Percentiles rank a stretch among this genome's conserved stretches.
Evolutionary conservation across 2,888 invertebrate species (phyloP).

Genomic region (Mellilla xanthometata): DNA sequence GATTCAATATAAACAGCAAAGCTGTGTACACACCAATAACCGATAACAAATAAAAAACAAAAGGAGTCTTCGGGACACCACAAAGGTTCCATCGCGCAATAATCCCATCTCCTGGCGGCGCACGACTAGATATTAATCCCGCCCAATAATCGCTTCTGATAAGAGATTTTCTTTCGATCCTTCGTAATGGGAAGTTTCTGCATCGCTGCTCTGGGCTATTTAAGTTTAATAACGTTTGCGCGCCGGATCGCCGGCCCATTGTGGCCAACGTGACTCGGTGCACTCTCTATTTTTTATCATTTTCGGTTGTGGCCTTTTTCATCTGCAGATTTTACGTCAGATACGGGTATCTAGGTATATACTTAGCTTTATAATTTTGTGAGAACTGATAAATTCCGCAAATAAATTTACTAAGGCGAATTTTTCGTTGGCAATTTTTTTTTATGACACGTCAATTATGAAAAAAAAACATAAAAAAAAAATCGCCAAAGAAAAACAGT

Average conservation of each 20-base stretch:
- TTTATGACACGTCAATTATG: too few relatives aligned
- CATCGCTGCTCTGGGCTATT: slow-evolving; percentile 63
- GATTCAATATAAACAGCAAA: slow-evolving; percentile 30
- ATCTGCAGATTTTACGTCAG: too few relatives aligned
- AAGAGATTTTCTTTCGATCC: slow-evolving; percentile 75
- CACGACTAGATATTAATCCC: slow-evolving; percentile 70
- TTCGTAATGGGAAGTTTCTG: slow-evolving; percentile 75
- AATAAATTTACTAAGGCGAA: too few relatives aligned
- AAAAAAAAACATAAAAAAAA: too few relatives aligned
- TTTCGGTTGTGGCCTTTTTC: not conserved
- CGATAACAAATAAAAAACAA: slow-evolving; percentile 35
- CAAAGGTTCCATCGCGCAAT: slow-evolving; percentile 55
- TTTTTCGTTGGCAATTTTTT: too few relatives aligned
- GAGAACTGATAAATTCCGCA: too few relatives aligned
- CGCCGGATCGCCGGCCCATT: slow-evolving; percentile 36
- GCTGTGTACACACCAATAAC: slow-evolving; percentile 32
- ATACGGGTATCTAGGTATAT: not conserved
- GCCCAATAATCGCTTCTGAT: slow-evolving; percentile 70
- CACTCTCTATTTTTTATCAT: slow-evolving; percentile 36
- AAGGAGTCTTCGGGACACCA: slow-evolving; percentile 29
- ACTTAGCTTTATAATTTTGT: too few relatives aligned
- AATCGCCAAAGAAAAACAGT: too few relatives aligned
- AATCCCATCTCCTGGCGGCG: slow-evolving; percentile 54
- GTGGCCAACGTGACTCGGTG: slow-evolving; percentile 38
- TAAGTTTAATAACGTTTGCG: slow-evolving; percentile 69